A percentile compares a stretch with the other conserved stretches of the same genome.
These are phyloP conservation scores for Calliopsis andreniformis DNA, from an alignment of 1,140 invertebrate species.

Conservation along the genomic window DNA sequence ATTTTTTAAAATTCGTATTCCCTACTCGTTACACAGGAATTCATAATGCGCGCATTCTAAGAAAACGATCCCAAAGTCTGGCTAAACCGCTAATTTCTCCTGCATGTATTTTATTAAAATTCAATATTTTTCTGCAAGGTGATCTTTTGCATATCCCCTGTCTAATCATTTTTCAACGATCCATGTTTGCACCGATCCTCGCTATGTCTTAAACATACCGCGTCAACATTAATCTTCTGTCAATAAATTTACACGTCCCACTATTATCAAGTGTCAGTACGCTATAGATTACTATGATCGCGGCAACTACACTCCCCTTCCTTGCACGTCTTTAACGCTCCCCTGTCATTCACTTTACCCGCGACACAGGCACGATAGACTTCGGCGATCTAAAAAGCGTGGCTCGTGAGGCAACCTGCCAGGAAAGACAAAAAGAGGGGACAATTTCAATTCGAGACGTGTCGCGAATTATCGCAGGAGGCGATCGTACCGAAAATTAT, in stretches of 20 bases:
- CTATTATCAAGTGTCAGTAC: background rate
- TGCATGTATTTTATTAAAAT: background rate
- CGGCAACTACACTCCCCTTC: conserved; percentile 5
- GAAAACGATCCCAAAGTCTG: too few relatives aligned
- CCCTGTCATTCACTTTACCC: background rate
- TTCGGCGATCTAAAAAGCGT: conserved; percentile 35
- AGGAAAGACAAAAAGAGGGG: conserved; percentile 34
- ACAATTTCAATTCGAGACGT: conserved; percentile 50
- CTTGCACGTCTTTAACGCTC: conserved; percentile 18
- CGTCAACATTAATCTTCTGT: background rate
- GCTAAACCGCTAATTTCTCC: background rate
- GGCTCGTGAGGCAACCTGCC: conserved; percentile 30
- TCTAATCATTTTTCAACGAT: background rate
- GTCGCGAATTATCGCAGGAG: conserved; percentile 57
- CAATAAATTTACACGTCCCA: conserved; percentile 27
- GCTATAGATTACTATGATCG: conserved; percentile 7
- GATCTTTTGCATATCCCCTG: background rate
- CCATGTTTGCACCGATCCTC: conserved; percentile 1
- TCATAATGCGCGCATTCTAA: too few relatives aligned
- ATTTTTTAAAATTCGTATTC: too few relatives aligned
- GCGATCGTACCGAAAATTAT: conserved; percentile 61
- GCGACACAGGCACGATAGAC: conserved; percentile 29
- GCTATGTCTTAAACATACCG: background rate
- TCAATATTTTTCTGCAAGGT: background rate
- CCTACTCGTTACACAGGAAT: too few relatives aligned